A percentile compares a stretch with the other conserved stretches of the same genome.
phyloP scores from a whole-genome alignment of 2,113 vertebrate species.

The Herpailurus yagouaroundi region DNA sequence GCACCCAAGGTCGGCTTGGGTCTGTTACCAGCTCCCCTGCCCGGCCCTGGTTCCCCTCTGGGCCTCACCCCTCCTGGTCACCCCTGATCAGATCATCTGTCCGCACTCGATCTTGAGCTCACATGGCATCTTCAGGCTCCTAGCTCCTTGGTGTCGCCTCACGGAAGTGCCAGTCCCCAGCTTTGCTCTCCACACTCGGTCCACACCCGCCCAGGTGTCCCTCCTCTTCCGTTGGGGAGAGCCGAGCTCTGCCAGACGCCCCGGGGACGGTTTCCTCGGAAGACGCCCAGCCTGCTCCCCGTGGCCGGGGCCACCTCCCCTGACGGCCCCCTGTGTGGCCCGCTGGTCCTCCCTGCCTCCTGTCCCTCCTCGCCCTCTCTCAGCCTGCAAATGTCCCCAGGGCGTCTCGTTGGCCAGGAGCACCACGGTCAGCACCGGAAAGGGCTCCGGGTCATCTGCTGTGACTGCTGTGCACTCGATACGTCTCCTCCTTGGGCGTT shows the following conservation, averaged over 20 bases:
- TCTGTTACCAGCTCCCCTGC: not conserved
- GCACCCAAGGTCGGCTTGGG: not conserved
- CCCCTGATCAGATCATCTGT: not conserved
- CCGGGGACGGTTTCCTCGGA: not conserved
- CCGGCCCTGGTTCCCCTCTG: not conserved
- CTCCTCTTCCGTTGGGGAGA: not conserved
- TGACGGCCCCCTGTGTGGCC: no score
- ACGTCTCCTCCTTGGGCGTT: not conserved
- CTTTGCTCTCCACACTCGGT: not conserved
- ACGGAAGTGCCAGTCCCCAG: rapidly evolving
- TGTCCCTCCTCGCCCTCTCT: not conserved
- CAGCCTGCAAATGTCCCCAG: not conserved
- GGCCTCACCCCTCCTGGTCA: not conserved
- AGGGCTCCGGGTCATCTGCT: not conserved
- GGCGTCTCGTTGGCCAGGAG: not conserved
- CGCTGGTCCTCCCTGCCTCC: not conserved
- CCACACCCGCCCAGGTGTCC: not conserved
- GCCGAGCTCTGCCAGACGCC: not conserved
- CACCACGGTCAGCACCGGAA: not conserved
- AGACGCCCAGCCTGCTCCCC: rapidly evolving
- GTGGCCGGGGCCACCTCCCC: not conserved
- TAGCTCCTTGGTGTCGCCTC: not conserved
- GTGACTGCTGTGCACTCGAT: not conserved
- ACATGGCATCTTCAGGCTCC: not conserved
- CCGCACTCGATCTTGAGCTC: not conserved